phyloP scores from a whole-genome alignment of 1,140 invertebrate species.

The Tetramorium parvispinum region DNA sequence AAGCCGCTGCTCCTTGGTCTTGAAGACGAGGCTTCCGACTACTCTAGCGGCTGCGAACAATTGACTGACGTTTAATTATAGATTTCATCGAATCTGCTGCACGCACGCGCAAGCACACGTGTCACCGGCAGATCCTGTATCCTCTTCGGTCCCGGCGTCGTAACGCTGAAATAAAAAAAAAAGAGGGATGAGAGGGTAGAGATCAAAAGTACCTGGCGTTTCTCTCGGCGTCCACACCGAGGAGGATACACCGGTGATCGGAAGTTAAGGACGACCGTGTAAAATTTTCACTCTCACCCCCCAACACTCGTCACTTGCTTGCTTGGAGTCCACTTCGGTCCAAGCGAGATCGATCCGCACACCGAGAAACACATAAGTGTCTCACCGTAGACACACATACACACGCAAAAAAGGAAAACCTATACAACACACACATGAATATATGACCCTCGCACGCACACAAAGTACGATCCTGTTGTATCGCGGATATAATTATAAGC shows the following conservation, averaged over 20 bases:
- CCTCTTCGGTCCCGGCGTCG: neutral
- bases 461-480: slow-evolving; percentile 50
- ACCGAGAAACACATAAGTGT: slow-evolving; percentile 37
- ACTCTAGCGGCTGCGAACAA: neutral
- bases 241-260: slow-evolving; percentile 16
- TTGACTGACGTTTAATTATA: slow-evolving; percentile 52
- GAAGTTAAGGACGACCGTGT: slow-evolving; percentile 30
- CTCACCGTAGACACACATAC: neutral
- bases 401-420: neutral
- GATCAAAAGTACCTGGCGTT: neutral
- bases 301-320: slow-evolving; percentile 20
- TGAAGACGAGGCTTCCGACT: slow-evolving; percentile 29
- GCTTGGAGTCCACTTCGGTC: slow-evolving; percentile 29
- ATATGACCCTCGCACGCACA: slow-evolving; percentile 56
- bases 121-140: neutral
- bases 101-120: slow-evolving; percentile 35
- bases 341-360: slow-evolving; percentile 45
- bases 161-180: neutral
- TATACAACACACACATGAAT: slow-evolving; percentile 25
- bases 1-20: slow-evolving; percentile 26
- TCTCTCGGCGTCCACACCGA: neutral
- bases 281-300: slow-evolving; percentile 28
- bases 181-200: neutral
- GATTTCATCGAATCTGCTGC: slow-evolving; percentile 29
- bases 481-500: slow-evolving; percentile 47